Base-by-base conservation (phyloP, 1,140 invertebrate species). In the Drosophila yakuba region DNA sequence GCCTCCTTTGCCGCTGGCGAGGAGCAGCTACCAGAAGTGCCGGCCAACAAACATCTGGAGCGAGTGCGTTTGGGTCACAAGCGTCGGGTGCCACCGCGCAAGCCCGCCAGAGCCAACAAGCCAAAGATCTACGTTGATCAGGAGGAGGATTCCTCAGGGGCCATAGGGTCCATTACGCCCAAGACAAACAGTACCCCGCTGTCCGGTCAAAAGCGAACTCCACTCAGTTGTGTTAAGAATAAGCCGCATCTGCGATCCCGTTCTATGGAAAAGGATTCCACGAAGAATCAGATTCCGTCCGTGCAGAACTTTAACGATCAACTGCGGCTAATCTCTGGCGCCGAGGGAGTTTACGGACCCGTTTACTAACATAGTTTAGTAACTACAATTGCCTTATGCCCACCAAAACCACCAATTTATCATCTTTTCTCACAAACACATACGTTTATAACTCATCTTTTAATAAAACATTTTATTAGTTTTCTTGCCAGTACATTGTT, bases 41-140 rank as follows among this genome's bases (percentile, higher is more conserved):
- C 71, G 1, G 64, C 74, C 0, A 91, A 91, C 47, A 91, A 91
- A 28, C 90, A 90, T n/a, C 48, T 91, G 61, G 90, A 91, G 14
- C 90, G 90, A 7, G 83, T 91, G 14, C 88, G 78, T 20, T 44
- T 74, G 44, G 81, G 81, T 1, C 78, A 90, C 43, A 80, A 91
- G 63, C 61, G 78, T 20, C 50, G 91, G 20, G 78, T 82, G 10
- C 48, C 78, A 12, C 84, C 74, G 0, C 67, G 81, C 0, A 82
- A 84, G 44, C 86, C 80, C 2, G 85, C 84, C 1, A 61, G 75
- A 6, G 78, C 81, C 20, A 75, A 38, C 25, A 88, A 88, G 32
- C 43, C 79, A 4, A 82, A 77, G 17, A 89, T 91, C 3, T 91
- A 80, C 58, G 72, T 86, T 10, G 88, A 91, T 38, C 47, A 90